Conservation (phyloP, 2,888 invertebrate genomes). For the Drosophila algonquin region DNA sequence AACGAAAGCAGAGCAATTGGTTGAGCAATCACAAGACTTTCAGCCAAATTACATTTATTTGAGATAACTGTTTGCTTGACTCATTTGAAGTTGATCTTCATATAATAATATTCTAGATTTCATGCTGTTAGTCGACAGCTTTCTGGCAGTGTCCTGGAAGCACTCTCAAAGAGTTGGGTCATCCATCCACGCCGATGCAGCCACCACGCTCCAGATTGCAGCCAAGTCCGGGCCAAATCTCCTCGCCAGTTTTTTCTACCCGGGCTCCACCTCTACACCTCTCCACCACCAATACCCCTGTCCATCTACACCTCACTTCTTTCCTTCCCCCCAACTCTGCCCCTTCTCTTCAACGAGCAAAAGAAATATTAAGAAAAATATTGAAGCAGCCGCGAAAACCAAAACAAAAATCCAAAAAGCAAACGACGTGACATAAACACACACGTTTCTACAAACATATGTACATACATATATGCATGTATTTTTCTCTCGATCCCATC, state of each 20-base stretch:
- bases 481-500: slow-evolving; percentile 12
- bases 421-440: slow-evolving; percentile 77
- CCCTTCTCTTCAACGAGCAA: neutral
- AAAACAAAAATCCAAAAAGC: slow-evolving; percentile 57
- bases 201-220: slow-evolving; percentile 53
- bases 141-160: slow-evolving; percentile 46
- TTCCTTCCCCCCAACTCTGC: neutral
- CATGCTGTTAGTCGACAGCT: neutral
- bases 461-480: slow-evolving; percentile 7
- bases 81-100: slow-evolving; percentile 1
- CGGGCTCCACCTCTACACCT: too few relatives aligned
- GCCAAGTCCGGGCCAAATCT: slow-evolving; percentile 25
- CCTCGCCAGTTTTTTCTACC: neutral
- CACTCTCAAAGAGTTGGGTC: slow-evolving; percentile 28
- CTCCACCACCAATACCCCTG: neutral
- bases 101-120: too few relatives aligned
- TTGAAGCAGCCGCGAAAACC: slow-evolving; percentile 50
- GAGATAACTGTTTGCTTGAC: neutral
- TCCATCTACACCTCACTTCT: neutral
- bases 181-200: slow-evolving; percentile 48
- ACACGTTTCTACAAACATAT: slow-evolving; percentile 12
- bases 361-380: slow-evolving; percentile 50
- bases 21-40: too few relatives aligned
- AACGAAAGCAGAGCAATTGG: too few relatives aligned
- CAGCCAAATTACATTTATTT: too few relatives aligned